A percentile compares a stretch with the other conserved stretches of the same genome.
Conservation (phyloP, 2,888 invertebrate genomes). For the Drosophila acutilabella region DNA sequence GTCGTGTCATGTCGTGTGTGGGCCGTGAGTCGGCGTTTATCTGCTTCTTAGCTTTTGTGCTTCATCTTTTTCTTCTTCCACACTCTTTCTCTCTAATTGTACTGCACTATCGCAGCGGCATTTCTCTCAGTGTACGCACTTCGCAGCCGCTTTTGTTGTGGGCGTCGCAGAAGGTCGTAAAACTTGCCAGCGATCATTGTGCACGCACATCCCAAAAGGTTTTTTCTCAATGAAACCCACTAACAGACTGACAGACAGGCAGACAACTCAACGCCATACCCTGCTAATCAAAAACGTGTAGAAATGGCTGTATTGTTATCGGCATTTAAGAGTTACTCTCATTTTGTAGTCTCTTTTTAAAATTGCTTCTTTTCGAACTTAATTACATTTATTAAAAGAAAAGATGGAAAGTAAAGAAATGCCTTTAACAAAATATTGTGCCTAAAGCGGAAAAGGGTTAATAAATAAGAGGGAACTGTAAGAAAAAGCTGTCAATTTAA, state of each 20-base stretch:
- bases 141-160: constrained; percentile 49
- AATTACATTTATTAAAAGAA: too few relatives aligned
- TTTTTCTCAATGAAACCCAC: constrained; percentile 70
- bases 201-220: constrained; percentile 73
- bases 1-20: constrained; percentile 61
- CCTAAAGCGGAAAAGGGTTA: too few relatives aligned
- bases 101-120: constrained; percentile 24
- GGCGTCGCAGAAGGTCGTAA: constrained; percentile 79
- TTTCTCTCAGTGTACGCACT: constrained; percentile 71
- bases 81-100: constrained; percentile 59
- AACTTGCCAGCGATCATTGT: constrained; percentile 67
- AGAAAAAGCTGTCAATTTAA: too few relatives aligned
- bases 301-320: neutral
- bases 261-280: constrained; percentile 41
- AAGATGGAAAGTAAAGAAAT: too few relatives aligned
- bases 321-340: neutral
- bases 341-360: neutral
- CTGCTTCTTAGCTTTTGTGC: constrained; percentile 34
- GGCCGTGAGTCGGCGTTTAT: constrained; percentile 68
- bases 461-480: too few relatives aligned
- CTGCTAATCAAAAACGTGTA: constrained; percentile 2
- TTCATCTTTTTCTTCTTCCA: constrained; percentile 17
- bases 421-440: too few relatives aligned
- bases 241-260: constrained; percentile 33
- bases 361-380: too few relatives aligned